Evolutionary conservation across 2,113 vertebrate species (phyloP).

Genomic region (Oreochromis aureus): DNA sequence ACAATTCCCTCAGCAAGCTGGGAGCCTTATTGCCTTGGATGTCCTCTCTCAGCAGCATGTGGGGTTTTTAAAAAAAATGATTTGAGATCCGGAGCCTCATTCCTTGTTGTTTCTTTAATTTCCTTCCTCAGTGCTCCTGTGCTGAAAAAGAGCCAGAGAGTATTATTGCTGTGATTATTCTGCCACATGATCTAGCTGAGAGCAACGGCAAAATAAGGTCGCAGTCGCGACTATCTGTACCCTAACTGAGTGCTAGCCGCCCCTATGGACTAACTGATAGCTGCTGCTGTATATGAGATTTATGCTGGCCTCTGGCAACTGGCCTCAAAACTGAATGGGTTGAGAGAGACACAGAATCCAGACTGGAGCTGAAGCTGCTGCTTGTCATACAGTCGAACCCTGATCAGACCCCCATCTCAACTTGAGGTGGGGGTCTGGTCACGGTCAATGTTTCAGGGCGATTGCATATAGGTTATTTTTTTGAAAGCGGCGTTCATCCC

Average conservation of each 20-base stretch:
- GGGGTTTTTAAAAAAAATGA: not conserved
- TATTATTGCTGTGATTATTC: conserved; percentile 39
- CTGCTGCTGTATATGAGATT: conserved; percentile 33
- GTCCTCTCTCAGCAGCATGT: not conserved
- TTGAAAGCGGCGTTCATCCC: conserved; percentile 2
- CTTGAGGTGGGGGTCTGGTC: not conserved
- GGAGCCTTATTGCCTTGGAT: conserved; percentile 34
- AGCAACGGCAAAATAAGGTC: not conserved
- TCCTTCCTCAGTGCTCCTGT: conserved; percentile 28
- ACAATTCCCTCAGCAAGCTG: conserved; percentile 23
- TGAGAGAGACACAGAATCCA: conserved; percentile 8
- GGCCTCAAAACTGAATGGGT: conserved; percentile 17
- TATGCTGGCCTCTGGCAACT: conserved; percentile 31
- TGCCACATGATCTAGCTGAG: not conserved
- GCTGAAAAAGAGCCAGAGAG: conserved; percentile 9
- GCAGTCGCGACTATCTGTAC: conserved; percentile 7
- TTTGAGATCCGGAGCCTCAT: not conserved
- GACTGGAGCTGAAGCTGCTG: conserved; percentile 3
- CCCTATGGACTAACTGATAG: conserved; percentile 23
- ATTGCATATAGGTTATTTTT: conserved; percentile 21
- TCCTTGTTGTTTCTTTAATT: conserved; percentile 20
- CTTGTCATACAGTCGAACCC: conserved; percentile 21
- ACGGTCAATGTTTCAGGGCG: conserved; percentile 12
- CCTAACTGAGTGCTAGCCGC: not conserved
- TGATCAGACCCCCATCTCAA: not conserved